Base-by-base conservation (phyloP, 2,113 vertebrate species). In the Osmerus mordax region DNA sequence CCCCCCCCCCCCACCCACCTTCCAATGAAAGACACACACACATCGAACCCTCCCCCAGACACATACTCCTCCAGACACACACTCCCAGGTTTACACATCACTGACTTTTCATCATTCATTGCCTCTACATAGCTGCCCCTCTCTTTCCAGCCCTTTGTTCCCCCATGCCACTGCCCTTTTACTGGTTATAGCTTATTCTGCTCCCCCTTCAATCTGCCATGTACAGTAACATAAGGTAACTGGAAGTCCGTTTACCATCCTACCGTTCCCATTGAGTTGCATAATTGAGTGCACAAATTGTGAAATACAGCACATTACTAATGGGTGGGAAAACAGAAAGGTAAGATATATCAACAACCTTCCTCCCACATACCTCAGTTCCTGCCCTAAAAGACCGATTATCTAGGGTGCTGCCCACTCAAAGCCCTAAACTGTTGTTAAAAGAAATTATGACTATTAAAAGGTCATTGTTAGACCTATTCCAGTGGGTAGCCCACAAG, bases 51-150 rank as follows among this genome's bases (percentile, higher is more conserved):
- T 12, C 53, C 60, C 68, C 59, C 65, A 62, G 69, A 65, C 47
- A 71, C 67, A 64, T 28, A 62, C 93, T 69, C 54, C 53, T 19
- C 13, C 58, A 72, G 74, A 72, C 81, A 80, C 83, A 73, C 83
- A 73, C 81, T 88, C 86, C 79, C 93, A 94, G 94, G 95, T 96
- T 98, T 96, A 94, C 95, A 97, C 95, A 96, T 95, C 92, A 87
- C 92, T 97, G 96, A 90, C 92, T 97, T 94, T 93, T 92, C 94
- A 78, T 93, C 94, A 95, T 98, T 96, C 95, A 94, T 93, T 80
- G 88, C 91, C 92, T 91, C 92, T 91, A 92, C 91, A 90, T 88
- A 94, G 92, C 92, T 91, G 90, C 89, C 91, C 78, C 92, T 94
- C 94, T 92, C 91, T 89, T 92, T 93, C 85, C 83, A 87, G 93